Base-by-base conservation (phyloP, 2,797 vertebrate species). In the Ptychobarbus kaznakovi region DNA sequence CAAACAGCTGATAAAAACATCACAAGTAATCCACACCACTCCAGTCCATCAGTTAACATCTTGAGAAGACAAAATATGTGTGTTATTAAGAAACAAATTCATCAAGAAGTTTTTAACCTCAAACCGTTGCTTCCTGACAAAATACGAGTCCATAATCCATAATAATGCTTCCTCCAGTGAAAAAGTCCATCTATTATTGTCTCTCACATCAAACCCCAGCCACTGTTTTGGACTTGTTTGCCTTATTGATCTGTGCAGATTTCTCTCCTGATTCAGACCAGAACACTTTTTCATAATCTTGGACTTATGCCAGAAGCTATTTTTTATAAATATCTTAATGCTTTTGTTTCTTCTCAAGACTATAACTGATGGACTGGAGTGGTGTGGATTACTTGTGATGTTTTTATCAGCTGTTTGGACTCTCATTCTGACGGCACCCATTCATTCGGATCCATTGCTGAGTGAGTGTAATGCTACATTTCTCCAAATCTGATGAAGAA, bases 301-400 rank as follows among this genome's bases (percentile, higher is more conserved):
- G 4, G 61, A 63, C 61, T 63, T 28, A 4, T 61, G 3, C 9
- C 0, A 0, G 53, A 56, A 20, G 18, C 53, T 8, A 9, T 8
- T n/a, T n/a, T n/a, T 56, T 56, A 22, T 22, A 56, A 56, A 56
- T 42, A 42, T 18, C 2, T 56, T 56, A 53, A 53, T 22, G 56
- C 3, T 56, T 22, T 22, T 61, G 0, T n/a, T n/a, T 13, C 22
- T 61, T 61, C 1, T 0, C 1, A 9, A 3, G 20, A 56, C 0
- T 0, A 4, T 58, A n/a, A 58, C 0, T 65, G 61, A 65, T 25
- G 58, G 11, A 61, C 10, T 61, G 11, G 58, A 61, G 58, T 61
- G 22, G 1, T 58, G 22, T 58, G 56, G 56, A 58, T n/a, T 58
- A 58, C 51, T n/a, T 25, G 58, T 3, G 22, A 4, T 61, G n/a